Conservation (phyloP, 23 tunicate species). For the Halocynthia aurantium region DNA sequence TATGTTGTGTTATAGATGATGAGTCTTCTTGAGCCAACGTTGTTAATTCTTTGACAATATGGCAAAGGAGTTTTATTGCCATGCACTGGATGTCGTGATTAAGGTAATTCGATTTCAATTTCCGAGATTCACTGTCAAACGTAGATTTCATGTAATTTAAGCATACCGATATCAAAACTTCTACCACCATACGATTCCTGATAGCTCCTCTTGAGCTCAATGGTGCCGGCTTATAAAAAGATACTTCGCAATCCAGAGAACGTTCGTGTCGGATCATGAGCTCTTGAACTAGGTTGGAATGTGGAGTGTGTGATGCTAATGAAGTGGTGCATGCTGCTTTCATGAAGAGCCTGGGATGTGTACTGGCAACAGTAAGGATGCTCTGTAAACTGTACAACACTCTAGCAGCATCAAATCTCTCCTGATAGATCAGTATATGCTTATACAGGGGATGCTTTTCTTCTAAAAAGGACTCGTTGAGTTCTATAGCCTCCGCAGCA, state of each 20-base stretch:
- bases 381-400: constrained; percentile 58
- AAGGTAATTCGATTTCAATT: not conserved
- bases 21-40: constrained; percentile 7
- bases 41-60: constrained; percentile 2
- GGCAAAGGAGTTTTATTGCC: constrained; percentile 5
- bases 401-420: constrained; percentile 48
- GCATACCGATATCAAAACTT: constrained; percentile 17
- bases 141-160: constrained; percentile 18
- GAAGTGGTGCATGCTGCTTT: constrained; percentile 54
- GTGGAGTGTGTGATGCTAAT: constrained; percentile 16
- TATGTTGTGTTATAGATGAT: not conserved
- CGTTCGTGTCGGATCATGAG: constrained; percentile 60
- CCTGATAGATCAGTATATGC: constrained; percentile 36
- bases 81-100: constrained; percentile 21
- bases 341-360: constrained; percentile 64
- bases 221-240: constrained; percentile 42
- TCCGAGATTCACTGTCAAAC: not conserved
- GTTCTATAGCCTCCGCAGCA: constrained; percentile 23
- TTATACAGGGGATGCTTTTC: constrained; percentile 13
- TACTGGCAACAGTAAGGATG: constrained; percentile 32
- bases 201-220: constrained; percentile 12
- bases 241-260: constrained; percentile 30
- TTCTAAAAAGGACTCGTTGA: constrained; percentile 9
- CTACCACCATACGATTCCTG: constrained; percentile 24
- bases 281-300: constrained; percentile 44